Conservation (phyloP, 2,113 vertebrate species). For the Maccullochella peelii region DNA sequence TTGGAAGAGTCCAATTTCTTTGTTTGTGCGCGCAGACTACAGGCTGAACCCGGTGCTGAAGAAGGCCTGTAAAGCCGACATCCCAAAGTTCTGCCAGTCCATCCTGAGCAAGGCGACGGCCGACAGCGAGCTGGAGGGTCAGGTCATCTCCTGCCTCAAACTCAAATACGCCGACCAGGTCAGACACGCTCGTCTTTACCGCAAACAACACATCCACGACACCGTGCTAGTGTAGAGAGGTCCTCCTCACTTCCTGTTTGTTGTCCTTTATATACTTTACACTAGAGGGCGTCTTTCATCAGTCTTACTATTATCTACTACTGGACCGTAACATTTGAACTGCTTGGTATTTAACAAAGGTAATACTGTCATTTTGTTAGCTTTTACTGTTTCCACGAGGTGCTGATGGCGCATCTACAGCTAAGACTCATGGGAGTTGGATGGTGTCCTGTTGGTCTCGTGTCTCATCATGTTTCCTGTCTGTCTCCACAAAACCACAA, state of each 20-base stretch:
- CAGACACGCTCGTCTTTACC: background rate
- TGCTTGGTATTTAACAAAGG: too few species aligned
- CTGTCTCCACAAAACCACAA: too few species aligned
- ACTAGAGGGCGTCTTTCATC: too few species aligned
- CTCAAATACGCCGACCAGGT: conserved; percentile 98
- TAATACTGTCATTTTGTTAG: too few species aligned
- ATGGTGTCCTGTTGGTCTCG: too few species aligned
- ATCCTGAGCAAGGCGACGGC: conserved; percentile 92
- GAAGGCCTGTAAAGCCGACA: conserved; percentile 98
- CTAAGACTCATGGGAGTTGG: too few species aligned
- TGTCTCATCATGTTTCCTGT: too few species aligned
- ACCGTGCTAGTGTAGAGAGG: background rate
- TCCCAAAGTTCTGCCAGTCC: conserved; percentile 96
- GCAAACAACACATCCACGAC: background rate
- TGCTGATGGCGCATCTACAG: too few species aligned
- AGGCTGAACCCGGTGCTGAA: conserved; percentile 94
- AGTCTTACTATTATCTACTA: background rate
- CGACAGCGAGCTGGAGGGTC: conserved; percentile 94
- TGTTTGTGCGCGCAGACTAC: conserved; percentile 86
- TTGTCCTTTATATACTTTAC: too few species aligned
- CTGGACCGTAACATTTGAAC: too few species aligned
- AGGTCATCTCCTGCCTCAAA: conserved; percentile 97
- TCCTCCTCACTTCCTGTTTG: background rate
- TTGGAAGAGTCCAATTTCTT: background rate
- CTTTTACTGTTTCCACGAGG: too few species aligned